Conservation (phyloP, 2,113 vertebrate genomes). For the Mormoops blainvillei region DNA sequence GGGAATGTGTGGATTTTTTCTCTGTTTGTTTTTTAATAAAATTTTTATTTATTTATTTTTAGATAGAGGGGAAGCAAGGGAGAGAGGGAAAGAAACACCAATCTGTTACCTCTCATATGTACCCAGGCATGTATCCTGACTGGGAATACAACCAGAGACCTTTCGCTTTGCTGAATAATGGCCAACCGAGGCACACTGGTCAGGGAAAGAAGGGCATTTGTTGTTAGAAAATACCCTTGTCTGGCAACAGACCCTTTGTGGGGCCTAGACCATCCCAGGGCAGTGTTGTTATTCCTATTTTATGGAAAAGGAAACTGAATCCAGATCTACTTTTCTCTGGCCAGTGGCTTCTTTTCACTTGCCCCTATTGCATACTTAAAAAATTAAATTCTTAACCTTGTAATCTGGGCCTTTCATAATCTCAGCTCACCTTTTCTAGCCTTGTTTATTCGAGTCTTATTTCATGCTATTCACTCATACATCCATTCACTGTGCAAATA, state of each 20-base stretch:
- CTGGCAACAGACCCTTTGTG: not conserved
- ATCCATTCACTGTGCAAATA: not conserved
- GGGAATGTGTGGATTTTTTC: not conserved
- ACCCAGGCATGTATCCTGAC: no score
- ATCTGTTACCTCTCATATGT: no score
- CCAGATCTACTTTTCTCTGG: not conserved
- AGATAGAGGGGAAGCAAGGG: no score
- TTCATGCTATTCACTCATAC: not conserved
- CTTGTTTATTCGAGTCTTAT: not conserved
- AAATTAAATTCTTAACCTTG: not conserved
- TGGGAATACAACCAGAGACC: no score
- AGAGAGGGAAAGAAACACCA: no score
- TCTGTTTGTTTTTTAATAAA: no score
- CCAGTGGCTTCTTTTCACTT: not conserved
- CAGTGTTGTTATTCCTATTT: not conserved
- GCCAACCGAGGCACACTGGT: not conserved
- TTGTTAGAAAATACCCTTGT: not conserved
- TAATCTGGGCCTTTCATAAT: not conserved
- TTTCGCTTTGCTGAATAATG: no score
- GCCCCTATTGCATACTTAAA: not conserved
- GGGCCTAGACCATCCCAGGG: not conserved
- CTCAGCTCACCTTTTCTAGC: not conserved
- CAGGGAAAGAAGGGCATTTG: not conserved
- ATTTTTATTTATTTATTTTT: no score
- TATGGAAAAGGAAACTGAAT: conserved; percentile 14